Evolutionary conservation across 2,113 vertebrate genomes (phyloP).

Genomic region (Nothocercus julius): DNA sequence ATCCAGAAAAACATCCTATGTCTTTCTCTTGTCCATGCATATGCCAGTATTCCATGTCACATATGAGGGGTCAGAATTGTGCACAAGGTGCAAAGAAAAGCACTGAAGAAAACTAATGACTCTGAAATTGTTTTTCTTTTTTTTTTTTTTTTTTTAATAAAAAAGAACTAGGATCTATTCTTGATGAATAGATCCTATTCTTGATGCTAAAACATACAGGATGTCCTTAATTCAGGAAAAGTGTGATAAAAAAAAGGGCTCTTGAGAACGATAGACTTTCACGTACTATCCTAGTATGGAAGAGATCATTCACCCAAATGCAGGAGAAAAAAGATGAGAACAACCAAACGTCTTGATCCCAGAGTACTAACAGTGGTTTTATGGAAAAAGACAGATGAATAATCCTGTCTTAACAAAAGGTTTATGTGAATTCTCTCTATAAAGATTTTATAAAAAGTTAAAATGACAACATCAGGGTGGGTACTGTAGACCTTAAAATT

Average conservation of each 20-base stretch:
- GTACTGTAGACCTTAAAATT: background rate
- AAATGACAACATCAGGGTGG: background rate
- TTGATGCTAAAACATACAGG: background rate
- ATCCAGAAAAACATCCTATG: background rate
- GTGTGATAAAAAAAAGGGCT: background rate
- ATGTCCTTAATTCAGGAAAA: background rate
- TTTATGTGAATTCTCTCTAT: background rate
- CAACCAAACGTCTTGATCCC: background rate
- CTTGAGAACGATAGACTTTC: background rate
- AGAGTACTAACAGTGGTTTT: background rate
- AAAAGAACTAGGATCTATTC: background rate
- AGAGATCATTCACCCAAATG: background rate
- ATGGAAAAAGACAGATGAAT: background rate
- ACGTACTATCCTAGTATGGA: background rate
- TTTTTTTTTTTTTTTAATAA: background rate
- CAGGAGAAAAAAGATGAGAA: background rate
- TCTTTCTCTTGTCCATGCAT: background rate
- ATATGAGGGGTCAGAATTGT: background rate
- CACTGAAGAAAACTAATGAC: background rate
- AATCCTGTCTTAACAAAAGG: background rate
- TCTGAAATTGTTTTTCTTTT: background rate
- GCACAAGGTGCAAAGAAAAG: background rate
- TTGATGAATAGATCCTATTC: background rate
- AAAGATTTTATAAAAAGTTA: background rate
- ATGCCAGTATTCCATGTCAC: background rate